Evolutionary conservation across 2,113 vertebrate species (phyloP).

Genomic region (Vulpes lagopus): DNA sequence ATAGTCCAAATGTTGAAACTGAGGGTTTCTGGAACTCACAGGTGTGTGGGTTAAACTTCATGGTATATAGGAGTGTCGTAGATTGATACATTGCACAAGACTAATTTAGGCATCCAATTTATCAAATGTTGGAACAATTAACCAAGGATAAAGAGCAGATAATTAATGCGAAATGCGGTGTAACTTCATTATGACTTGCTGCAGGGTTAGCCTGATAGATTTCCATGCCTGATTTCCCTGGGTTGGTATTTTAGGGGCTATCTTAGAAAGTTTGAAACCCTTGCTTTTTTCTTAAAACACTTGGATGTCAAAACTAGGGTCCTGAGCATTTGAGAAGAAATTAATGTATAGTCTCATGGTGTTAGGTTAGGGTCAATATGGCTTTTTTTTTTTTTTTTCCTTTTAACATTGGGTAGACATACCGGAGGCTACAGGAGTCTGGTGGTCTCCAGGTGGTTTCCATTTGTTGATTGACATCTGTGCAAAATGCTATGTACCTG

Average conservation of each 20-base stretch:
- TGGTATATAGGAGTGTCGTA: neutral
- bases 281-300: neutral
- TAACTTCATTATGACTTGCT: neutral
- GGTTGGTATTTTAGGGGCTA: slow-evolving; percentile 32
- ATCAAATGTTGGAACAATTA: slow-evolving; percentile 59
- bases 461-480: neutral
- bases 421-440: neutral
- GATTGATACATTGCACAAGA: neutral
- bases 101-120: neutral
- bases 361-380: neutral
- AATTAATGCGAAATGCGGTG: slow-evolving; percentile 49
- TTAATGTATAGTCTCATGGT: no score
- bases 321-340: slow-evolving; percentile 28
- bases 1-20: neutral
- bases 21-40: neutral
- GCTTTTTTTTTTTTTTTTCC: accelerated
- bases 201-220: neutral
- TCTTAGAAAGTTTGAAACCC: neutral
- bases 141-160: neutral
- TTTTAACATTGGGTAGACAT: neutral
- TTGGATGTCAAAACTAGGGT: slow-evolving; percentile 5
- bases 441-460: neutral
- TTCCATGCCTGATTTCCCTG: slow-evolving; percentile 42
- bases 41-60: neutral
- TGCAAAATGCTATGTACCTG: neutral